Evolutionary conservation across 2,113 vertebrate genomes (phyloP).

Genomic region (Clupea harengus): DNA sequence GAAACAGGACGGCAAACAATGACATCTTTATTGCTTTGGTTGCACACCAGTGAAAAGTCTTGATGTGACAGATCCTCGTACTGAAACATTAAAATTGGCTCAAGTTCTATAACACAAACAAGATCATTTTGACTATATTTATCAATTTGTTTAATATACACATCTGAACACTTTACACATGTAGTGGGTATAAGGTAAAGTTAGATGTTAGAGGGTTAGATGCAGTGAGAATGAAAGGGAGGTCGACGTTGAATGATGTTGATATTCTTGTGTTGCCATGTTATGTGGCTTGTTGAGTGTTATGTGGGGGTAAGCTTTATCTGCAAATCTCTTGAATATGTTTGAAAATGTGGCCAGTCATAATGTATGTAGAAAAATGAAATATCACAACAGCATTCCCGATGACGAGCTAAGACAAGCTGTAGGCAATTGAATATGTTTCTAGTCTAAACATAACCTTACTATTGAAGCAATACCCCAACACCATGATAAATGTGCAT

Average conservation of each 20-base stretch:
- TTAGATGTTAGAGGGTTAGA: not conserved
- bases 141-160: not conserved
- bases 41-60: not conserved
- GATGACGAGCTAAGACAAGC: not conserved
- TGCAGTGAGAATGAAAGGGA: not conserved
- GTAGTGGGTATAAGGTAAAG: not conserved
- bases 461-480: not conserved
- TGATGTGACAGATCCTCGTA: not conserved
- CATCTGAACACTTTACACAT: not conserved
- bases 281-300: not conserved
- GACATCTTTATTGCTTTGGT: constrained; percentile 17
- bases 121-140: not conserved
- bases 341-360: not conserved
- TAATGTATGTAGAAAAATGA: not conserved
- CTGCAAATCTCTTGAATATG: not conserved
- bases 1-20: constrained; percentile 24
- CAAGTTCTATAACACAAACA: not conserved
- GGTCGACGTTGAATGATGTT: not conserved
- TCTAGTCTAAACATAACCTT: not conserved
- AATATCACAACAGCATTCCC: not conserved
- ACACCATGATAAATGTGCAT: constrained; percentile 8
- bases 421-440: not conserved
- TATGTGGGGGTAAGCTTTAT: not conserved
- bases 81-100: not conserved
- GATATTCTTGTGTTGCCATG: not conserved